Conservation (phyloP, 2,113 vertebrate species). For the Amblyornis subalaris region DNA sequence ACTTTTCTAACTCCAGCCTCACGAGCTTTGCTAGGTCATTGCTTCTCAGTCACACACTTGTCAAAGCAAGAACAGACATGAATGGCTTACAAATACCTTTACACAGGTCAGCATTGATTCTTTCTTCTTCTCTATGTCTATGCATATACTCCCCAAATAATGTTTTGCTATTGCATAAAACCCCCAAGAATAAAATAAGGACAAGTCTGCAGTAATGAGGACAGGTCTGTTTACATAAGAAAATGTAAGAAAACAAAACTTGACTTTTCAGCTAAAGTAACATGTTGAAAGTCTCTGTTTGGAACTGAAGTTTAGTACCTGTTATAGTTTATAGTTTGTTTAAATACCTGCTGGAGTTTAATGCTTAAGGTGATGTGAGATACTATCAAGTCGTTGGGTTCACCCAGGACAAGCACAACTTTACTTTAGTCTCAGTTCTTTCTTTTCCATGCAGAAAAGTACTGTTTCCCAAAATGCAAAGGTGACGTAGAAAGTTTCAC, state of each 20-base stretch:
- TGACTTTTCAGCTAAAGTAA: not conserved
- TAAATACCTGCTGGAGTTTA: not conserved
- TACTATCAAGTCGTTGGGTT: not conserved
- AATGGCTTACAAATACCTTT: not conserved
- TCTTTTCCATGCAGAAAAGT: not conserved
- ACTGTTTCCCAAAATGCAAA: not conserved
- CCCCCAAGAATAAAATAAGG: not conserved
- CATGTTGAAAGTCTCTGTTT: not conserved
- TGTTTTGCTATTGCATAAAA: not conserved
- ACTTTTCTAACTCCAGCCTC: not conserved
- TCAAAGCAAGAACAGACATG: not conserved
- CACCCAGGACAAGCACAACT: not conserved
- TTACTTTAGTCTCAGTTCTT: not conserved
- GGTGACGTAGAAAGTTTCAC: not conserved
- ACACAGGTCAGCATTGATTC: not conserved
- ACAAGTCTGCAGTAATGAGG: not conserved
- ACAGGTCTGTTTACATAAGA: not conserved
- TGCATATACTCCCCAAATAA: not conserved
- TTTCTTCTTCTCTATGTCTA: not conserved
- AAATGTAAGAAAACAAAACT: not conserved
- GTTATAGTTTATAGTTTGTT: not conserved
- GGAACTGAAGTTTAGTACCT: not conserved
- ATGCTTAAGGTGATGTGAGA: not conserved
- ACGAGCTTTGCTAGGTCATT: not conserved
- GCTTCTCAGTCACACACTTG: not conserved